phyloP scores from a whole-genome alignment of 2,113 vertebrate genomes.

The Garra rufa region DNA sequence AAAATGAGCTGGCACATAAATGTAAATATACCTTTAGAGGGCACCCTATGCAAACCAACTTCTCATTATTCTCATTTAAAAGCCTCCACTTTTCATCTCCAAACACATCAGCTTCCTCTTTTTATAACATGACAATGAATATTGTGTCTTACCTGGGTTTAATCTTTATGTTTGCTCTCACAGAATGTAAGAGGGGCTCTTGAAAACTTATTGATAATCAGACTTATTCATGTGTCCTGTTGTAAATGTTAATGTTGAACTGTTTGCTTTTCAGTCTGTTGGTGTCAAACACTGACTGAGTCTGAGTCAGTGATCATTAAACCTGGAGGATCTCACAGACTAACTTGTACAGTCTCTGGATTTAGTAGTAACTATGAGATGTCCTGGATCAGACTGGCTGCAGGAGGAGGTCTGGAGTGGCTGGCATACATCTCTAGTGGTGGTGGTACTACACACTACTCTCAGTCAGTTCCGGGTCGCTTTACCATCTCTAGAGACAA shows the following conservation, averaged over 20 bases:
- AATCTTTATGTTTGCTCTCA: background rate
- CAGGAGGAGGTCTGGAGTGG: too few species aligned
- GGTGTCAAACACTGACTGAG: conserved; percentile 23
- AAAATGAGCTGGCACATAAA: too few species aligned
- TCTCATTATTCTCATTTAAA: too few species aligned
- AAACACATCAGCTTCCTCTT: too few species aligned
- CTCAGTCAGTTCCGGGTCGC: too few species aligned
- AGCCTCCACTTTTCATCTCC: too few species aligned
- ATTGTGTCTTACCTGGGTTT: background rate
- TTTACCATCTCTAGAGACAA: too few species aligned
- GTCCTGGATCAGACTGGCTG: background rate
- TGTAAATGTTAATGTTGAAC: background rate
- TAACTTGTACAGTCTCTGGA: conserved; percentile 48
- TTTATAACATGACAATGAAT: background rate
- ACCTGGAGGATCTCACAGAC: conserved; percentile 43
- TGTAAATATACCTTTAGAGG: too few species aligned
- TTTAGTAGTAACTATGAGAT: rapidly evolving
- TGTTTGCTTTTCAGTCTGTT: conserved; percentile 22
- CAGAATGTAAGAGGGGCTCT: background rate
- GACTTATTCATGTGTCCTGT: background rate
- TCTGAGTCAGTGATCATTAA: conserved; percentile 19
- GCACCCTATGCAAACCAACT: too few species aligned
- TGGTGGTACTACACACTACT: too few species aligned
- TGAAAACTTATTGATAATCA: background rate
- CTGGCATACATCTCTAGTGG: too few species aligned